These are phyloP conservation scores for Spodoptera litura DNA, from an alignment of 1,140 invertebrate species.

Conservation along the genomic window DNA sequence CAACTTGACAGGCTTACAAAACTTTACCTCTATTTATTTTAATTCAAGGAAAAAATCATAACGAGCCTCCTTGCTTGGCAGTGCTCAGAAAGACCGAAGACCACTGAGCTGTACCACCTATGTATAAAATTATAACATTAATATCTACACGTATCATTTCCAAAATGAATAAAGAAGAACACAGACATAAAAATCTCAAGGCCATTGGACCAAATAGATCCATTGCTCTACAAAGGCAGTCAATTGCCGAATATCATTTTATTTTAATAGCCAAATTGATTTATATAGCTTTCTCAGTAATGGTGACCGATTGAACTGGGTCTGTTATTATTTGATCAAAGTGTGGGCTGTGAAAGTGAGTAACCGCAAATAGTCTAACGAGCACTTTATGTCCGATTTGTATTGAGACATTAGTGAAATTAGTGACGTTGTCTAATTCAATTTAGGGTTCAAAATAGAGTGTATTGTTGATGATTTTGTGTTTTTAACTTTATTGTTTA, in stretches of 20 bases:
- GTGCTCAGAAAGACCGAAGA: too few species aligned
- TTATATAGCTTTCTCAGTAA: conserved; percentile 31
- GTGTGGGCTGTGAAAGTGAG: conserved; percentile 26
- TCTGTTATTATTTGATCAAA: conserved; percentile 4
- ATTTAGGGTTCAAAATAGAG: background rate
- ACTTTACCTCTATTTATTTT: too few species aligned
- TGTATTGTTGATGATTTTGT: background rate
- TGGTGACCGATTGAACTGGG: background rate
- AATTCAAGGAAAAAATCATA: too few species aligned
- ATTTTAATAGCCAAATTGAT: conserved; percentile 22
- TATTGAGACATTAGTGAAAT: conserved; percentile 13
- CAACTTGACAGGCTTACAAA: too few species aligned
- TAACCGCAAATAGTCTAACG: conserved; percentile 3
- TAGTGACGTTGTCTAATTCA: background rate
- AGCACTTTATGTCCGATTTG: background rate
- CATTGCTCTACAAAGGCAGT: conserved; percentile 10
- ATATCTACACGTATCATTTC: too few species aligned
- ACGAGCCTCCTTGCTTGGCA: too few species aligned
- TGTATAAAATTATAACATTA: too few species aligned
- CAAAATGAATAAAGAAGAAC: background rate
- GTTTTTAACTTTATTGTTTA: too few species aligned
- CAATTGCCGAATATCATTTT: conserved; percentile 16
- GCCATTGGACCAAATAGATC: background rate
- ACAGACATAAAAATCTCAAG: background rate
- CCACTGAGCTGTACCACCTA: too few species aligned